Conservation (phyloP, 2,888 invertebrate genomes). For the Leptodirus hochenwartii region DNA sequence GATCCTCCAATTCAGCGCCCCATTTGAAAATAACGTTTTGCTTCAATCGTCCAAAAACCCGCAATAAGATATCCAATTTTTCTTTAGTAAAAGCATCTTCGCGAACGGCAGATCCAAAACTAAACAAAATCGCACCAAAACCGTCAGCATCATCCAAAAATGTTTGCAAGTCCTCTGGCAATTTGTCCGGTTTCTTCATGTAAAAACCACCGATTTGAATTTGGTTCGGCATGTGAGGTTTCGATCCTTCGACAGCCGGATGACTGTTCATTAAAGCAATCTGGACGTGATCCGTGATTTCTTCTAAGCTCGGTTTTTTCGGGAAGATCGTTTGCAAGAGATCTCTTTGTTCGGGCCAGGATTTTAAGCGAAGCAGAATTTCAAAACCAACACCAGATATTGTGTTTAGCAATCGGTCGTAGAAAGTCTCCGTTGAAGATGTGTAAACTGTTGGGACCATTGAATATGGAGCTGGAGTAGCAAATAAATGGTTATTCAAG, state of each 20-base stretch:
- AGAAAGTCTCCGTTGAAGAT: slow-evolving; percentile 17
- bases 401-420: slow-evolving; percentile 18
- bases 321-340: slow-evolving; percentile 14
- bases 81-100: slow-evolving; percentile 11
- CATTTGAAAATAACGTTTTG: slow-evolving; percentile 10
- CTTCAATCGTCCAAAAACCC: slow-evolving; percentile 5
- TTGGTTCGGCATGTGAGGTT: slow-evolving; percentile 18
- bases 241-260: slow-evolving; percentile 16
- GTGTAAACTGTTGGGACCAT: slow-evolving; percentile 18
- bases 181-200: slow-evolving; percentile 13
- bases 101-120: slow-evolving; percentile 15
- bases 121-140: slow-evolving; percentile 17
- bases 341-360: slow-evolving; percentile 9
- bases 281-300: slow-evolving; percentile 14
- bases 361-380: slow-evolving; percentile 6
- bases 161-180: slow-evolving; percentile 12
- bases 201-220: slow-evolving; percentile 20
- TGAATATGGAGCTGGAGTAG: slow-evolving; percentile 18
- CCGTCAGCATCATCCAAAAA: slow-evolving; percentile 14
- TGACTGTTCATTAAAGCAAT: slow-evolving; percentile 17
- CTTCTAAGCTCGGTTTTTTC: slow-evolving; percentile 11
- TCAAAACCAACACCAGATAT: slow-evolving; percentile 9
- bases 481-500: slow-evolving; percentile 15
- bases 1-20: slow-evolving; percentile 8
- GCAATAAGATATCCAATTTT: slow-evolving; percentile 25